phyloP scores from a whole-genome alignment of 2,888 invertebrate species.

The Trachelus troglodyta region DNA sequence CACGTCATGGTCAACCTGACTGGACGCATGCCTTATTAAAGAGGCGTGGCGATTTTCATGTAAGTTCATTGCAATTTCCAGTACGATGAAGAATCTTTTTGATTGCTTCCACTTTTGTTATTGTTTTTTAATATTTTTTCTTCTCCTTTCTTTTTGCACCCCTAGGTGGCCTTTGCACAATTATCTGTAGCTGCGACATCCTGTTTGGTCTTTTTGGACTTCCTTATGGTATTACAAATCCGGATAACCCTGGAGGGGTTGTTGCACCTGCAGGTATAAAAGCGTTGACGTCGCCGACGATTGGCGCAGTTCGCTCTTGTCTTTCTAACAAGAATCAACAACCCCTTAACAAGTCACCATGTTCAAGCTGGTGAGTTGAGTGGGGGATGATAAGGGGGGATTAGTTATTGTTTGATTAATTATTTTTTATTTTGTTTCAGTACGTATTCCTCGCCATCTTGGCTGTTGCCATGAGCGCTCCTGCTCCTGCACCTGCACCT shows the following conservation, averaged over 20 bases:
- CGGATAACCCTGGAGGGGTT: slow-evolving; percentile 39
- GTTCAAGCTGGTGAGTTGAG: slow-evolving; percentile 68
- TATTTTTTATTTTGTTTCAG: slow-evolving; percentile 46
- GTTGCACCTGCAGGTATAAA: slow-evolving; percentile 40
- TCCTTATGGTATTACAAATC: background rate
- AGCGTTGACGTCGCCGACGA: slow-evolving; percentile 25
- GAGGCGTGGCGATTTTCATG: background rate
- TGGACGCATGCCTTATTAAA: slow-evolving; percentile 1
- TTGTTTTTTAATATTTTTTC: background rate
- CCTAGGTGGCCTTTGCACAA: background rate
- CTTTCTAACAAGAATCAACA: slow-evolving; percentile 23
- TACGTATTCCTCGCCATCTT: slow-evolving; percentile 69
- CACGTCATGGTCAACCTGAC: slow-evolving; percentile 4
- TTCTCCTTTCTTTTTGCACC: background rate
- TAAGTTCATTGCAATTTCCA: background rate
- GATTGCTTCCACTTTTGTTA: background rate
- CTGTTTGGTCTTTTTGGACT: background rate
- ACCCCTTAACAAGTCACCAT: slow-evolving; percentile 52
- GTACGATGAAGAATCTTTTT: background rate
- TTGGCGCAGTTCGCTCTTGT: slow-evolving; percentile 33
- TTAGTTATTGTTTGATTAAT: background rate
- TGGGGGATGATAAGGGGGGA: background rate
- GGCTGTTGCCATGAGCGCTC: slow-evolving; percentile 69
- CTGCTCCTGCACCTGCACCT: slow-evolving; percentile 53
- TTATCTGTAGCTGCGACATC: background rate